phyloP scores from a whole-genome alignment of 2,888 invertebrate genomes.

The Lobophora halterata region DNA sequence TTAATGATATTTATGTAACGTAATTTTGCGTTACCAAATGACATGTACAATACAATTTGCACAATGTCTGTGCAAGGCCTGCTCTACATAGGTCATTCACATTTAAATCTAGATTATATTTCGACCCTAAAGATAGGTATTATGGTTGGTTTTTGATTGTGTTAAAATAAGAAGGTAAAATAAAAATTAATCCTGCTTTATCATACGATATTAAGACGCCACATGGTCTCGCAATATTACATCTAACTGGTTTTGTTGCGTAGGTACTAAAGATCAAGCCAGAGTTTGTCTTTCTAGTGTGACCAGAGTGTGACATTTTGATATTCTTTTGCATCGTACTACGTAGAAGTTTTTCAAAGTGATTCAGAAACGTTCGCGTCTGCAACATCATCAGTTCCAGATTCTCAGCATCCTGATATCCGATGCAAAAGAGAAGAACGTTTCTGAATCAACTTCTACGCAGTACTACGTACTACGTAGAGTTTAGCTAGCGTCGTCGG shows the following conservation, averaged over 20 bases:
- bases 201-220: slow-evolving; percentile 21
- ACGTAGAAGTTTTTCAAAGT: no score
- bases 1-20: slow-evolving; percentile 22
- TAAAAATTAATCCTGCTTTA: slow-evolving; percentile 8
- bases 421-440: no score
- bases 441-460: no score
- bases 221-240: slow-evolving; percentile 29
- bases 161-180: background rate
- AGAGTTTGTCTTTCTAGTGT: no score
- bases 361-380: no score
- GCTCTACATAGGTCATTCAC: slow-evolving; percentile 26
- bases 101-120: slow-evolving; percentile 14
- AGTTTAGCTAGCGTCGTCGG: no score
- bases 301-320: no score
- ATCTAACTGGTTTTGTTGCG: slow-evolving; percentile 14
- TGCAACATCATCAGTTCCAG: no score
- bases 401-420: no score
- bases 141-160: slow-evolving; percentile 11
- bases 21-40: slow-evolving; percentile 26
- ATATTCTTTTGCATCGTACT: no score
- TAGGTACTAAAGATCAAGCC: no score
- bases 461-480: no score
- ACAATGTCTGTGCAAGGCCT: slow-evolving; percentile 24
- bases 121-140: slow-evolving; percentile 10
- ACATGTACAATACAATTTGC: slow-evolving; percentile 20